Evolutionary conservation across 2,797 vertebrate species (phyloP), one percentile per base, ranked within the genome.

Genomic region (Chloroceryle inda): DNA sequence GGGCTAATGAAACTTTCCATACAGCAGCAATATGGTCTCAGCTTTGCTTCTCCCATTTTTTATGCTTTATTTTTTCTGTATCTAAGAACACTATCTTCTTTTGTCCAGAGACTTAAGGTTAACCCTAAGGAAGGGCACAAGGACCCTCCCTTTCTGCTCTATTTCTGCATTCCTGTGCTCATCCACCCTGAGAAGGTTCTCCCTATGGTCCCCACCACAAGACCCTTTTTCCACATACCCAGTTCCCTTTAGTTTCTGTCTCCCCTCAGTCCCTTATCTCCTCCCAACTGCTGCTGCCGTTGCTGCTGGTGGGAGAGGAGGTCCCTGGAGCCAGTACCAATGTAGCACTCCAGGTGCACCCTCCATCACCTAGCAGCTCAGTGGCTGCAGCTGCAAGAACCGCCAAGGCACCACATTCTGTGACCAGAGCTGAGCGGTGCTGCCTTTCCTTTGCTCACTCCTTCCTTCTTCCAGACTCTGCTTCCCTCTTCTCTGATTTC

Each of bases 1-100:
- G 72, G 68, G 64, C 66, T 75, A 88, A 88, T 31, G 55, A 92
- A 89, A 44, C 26, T 83, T 91, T 74, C 52, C 61, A 4, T 38
- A n/a, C 58, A 68, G 35, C 59, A 76, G 63, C 18, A 79, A 27
- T n/a, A 45, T 9, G 10, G 20, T 44, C 55, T 85, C 50, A 62
- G 9, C 21, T 73, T 89, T 49, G 40, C 35, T 82, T 67, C 72
- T 66, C 29, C 61, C 24, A 21, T 6, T 0, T 78, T 73, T 73
- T 18, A 68, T 40, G 33, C 61, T 73, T 72, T 38, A 14, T 67
- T 31, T 72, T 67, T 67, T 80, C 64, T 47, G 2, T 53, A 11
- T 56, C 67, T 61, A 56, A 37, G 6, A 79, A 62, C 14, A 64
- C 4, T 64, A 2, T 13, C 58, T 87, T 74, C 5, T 33, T 85